These are phyloP conservation scores for Fregata magnificens DNA, from an alignment of 2,113 vertebrate genomes.

Conservation along the genomic window DNA sequence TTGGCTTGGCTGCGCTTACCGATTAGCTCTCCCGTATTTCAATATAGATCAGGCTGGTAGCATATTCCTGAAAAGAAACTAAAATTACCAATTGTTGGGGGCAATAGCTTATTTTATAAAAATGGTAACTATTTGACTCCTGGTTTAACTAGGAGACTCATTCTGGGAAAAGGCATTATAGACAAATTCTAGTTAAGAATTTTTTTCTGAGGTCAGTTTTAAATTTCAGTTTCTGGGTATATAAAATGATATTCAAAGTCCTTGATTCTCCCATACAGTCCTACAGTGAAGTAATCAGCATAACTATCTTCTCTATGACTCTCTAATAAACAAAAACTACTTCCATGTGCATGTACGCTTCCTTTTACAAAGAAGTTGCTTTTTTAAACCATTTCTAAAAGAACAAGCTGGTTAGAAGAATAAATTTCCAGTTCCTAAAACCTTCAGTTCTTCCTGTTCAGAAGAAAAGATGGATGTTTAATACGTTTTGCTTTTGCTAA, in stretches of 20 bases:
- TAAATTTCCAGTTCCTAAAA: neutral
- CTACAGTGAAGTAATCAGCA: neutral
- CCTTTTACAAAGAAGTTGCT: neutral
- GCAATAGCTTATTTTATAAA: neutral
- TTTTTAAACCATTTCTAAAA: neutral
- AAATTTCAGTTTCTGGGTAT: neutral
- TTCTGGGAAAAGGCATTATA: neutral
- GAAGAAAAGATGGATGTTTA: neutral
- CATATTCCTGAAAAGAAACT: neutral
- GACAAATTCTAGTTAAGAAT: neutral
- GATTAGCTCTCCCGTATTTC: neutral
- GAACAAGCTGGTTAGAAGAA: neutral
- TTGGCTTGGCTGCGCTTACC: neutral
- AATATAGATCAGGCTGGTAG: neutral
- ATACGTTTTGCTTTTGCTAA: neutral
- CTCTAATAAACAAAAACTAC: neutral
- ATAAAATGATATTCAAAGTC: neutral
- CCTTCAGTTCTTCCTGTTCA: neutral
- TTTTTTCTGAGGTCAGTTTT: neutral
- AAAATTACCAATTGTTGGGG: neutral
- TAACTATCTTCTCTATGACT: neutral
- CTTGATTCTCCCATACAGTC: neutral
- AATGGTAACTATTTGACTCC: neutral
- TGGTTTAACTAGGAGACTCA: neutral
- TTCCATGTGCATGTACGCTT: neutral